Evolutionary conservation across 2,797 vertebrate species (phyloP).

Genomic region (Aplochiton taeniatus): DNA sequence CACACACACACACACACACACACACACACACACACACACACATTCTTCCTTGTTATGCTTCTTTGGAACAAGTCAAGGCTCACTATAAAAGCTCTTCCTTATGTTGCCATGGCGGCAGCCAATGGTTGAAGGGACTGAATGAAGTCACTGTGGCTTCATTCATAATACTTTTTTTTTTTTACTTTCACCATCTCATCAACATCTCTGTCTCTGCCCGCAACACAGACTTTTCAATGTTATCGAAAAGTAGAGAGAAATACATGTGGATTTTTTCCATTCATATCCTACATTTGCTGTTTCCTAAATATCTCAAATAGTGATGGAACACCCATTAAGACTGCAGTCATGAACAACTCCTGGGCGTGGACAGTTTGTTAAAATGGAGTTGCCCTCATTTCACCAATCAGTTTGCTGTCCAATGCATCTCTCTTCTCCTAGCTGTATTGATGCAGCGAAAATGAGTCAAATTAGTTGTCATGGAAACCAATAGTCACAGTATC

Average conservation of each 20-base stretch:
- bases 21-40: constrained; percentile 41
- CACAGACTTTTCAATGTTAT: no score
- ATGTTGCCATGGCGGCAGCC: constrained; percentile 72
- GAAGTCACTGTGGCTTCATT: constrained; percentile 48
- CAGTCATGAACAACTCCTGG: no score
- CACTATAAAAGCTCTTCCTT: constrained; percentile 44
- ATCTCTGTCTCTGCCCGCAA: constrained; percentile 11
- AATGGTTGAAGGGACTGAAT: constrained; percentile 58
- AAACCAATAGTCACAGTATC: constrained; percentile 74
- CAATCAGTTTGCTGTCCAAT: constrained; percentile 33
- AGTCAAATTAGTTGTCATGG: constrained; percentile 81
- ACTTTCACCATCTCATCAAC: constrained; percentile 17
- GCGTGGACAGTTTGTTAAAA: not conserved
- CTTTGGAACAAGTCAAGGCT: constrained; percentile 61
- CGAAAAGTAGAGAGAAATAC: no score
- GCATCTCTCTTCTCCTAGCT: constrained; percentile 41
- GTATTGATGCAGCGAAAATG: constrained; percentile 69
- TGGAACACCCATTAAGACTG: no score
- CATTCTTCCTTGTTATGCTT: constrained; percentile 53
- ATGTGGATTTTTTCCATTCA: no score
- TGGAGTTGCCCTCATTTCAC: constrained; percentile 20
- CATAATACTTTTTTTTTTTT: constrained; percentile 25
- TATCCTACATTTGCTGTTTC: no score
- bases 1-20: not conserved
- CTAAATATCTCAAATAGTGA: no score